These are phyloP conservation scores for Zelostemma sp. DNA, from an alignment of 1,140 invertebrate genomes.

Conservation along the genomic window DNA sequence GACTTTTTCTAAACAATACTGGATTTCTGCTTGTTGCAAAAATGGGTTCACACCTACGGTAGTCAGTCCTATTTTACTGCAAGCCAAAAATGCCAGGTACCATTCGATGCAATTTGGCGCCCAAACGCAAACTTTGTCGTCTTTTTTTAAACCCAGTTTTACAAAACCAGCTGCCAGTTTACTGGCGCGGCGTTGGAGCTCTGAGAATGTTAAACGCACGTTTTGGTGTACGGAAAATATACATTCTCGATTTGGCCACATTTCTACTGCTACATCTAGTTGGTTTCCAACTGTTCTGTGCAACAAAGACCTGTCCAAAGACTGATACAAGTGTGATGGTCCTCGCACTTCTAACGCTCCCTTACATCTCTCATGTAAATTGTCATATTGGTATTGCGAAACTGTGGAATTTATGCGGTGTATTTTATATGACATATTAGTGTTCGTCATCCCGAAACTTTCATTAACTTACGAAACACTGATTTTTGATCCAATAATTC, in stretches of 20 bases:
- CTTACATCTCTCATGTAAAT: neutral
- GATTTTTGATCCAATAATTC: neutral
- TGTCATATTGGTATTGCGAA: neutral
- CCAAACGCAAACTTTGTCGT: constrained; percentile 91
- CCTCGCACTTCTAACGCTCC: constrained; percentile 23
- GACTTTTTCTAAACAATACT: constrained; percentile 86
- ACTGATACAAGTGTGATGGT: constrained; percentile 60
- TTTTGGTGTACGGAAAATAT: constrained; percentile 76
- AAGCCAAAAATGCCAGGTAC: constrained; percentile 83
- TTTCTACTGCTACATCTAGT: constrained; percentile 71
- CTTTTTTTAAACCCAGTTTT: constrained; percentile 81
- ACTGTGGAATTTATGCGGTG: neutral
- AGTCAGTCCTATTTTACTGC: constrained; percentile 85
- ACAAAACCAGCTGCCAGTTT: constrained; percentile 84
- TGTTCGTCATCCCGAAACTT: no score
- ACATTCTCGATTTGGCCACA: constrained; percentile 73
- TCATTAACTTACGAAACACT: neutral
- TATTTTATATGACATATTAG: neutral
- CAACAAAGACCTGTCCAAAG: constrained; percentile 72
- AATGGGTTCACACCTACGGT: constrained; percentile 88
- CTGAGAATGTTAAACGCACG: constrained; percentile 73
- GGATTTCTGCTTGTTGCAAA: constrained; percentile 82
- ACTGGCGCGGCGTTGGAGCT: constrained; percentile 78
- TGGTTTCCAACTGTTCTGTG: constrained; percentile 76
- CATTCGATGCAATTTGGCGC: constrained; percentile 89